phyloP scores from a whole-genome alignment of 2,113 vertebrate species.

The Oceanites oceanicus region DNA sequence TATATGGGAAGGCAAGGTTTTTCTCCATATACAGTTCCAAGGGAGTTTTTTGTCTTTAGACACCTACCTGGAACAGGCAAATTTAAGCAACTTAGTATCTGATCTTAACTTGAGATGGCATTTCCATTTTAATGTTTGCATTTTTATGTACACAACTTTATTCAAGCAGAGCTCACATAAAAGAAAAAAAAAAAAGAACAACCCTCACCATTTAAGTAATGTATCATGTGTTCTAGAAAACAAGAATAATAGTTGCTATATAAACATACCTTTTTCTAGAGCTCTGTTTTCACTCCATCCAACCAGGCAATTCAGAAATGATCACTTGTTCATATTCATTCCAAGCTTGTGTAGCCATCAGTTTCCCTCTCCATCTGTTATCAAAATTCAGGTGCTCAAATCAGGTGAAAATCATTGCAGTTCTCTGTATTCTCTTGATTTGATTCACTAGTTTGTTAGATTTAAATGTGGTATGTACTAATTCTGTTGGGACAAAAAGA shows the following conservation, averaged over 20 bases:
- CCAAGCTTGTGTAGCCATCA: constrained; percentile 34
- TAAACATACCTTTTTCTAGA: constrained; percentile 38
- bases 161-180: background rate
- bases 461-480: background rate
- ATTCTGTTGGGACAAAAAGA: background rate
- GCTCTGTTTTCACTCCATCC: constrained; percentile 17
- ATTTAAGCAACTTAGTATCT: background rate
- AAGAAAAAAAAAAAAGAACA: background rate
- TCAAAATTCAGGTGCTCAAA: background rate
- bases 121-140: background rate
- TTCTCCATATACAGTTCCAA: background rate
- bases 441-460: background rate
- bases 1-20: background rate
- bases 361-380: constrained; percentile 24
- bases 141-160: background rate
- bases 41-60: background rate
- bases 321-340: constrained; percentile 49
- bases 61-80: background rate
- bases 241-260: background rate
- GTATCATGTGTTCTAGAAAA: background rate
- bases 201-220: background rate
- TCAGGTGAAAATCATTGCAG: background rate
- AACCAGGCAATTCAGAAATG: constrained; percentile 49
- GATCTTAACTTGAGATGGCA: background rate
- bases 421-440: background rate